Conservation (phyloP, 2,797 vertebrate genomes). For the Micrastur ruficollis region DNA sequence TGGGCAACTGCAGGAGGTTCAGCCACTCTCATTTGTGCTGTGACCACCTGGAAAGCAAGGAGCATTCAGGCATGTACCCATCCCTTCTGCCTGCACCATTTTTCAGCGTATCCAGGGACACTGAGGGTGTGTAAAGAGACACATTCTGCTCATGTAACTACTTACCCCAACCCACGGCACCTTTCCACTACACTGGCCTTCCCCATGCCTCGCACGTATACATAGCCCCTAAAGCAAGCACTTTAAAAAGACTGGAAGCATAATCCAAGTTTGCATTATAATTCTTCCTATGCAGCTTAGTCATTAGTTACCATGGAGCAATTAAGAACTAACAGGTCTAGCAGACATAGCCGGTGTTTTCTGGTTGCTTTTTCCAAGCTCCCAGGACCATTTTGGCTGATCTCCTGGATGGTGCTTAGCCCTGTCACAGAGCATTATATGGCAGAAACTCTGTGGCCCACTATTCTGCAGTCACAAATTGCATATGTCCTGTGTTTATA, state of each 20-base stretch:
- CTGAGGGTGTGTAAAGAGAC: neutral
- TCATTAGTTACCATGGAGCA: neutral
- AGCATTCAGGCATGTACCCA: neutral
- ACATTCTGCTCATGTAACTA: neutral
- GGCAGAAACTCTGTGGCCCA: neutral
- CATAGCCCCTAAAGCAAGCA: neutral
- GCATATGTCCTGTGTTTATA: fast-evolving
- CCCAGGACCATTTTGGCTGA: neutral
- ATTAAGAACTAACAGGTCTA: neutral
- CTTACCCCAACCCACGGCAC: neutral
- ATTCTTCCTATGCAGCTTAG: neutral
- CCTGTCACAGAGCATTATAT: fast-evolving
- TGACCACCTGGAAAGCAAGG: neutral
- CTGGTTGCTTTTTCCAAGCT: neutral
- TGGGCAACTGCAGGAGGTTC: neutral
- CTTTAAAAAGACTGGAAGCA: neutral
- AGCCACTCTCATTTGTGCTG: neutral
- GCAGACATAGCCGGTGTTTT: neutral
- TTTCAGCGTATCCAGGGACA: neutral
- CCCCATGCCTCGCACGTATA: neutral
- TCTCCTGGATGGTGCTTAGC: neutral
- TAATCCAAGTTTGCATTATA: neutral
- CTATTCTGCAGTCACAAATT: neutral
- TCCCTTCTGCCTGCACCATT: neutral
- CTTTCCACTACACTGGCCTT: neutral